Conservation (phyloP, 2,888 invertebrate species). For the Microctonus hyperodae region DNA sequence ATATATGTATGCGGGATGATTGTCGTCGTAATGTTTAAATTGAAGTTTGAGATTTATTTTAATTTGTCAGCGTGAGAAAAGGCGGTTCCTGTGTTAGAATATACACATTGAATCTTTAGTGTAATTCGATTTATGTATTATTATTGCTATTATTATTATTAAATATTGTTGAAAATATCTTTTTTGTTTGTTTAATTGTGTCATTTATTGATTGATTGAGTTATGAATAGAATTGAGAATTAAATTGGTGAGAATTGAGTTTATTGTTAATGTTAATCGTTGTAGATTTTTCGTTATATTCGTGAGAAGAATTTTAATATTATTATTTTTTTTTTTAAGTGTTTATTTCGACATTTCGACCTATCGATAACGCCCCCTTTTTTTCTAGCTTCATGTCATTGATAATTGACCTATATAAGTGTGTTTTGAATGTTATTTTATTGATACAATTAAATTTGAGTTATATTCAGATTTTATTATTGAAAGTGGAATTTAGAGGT, state of each 20-base stretch:
- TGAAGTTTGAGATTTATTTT: background rate
- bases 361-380: constrained; percentile 30
- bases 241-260: no score
- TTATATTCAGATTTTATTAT: background rate
- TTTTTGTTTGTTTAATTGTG: background rate
- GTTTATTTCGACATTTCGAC: constrained; percentile 15
- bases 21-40: background rate
- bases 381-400: constrained; percentile 10
- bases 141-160: no score
- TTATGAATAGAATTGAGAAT: background rate
- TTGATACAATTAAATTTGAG: background rate
- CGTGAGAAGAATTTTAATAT: background rate
- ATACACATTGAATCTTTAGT: background rate
- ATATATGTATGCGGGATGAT: background rate
- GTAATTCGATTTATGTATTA: background rate
- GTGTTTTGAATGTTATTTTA: background rate
- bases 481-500: constrained; percentile 15
- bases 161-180: background rate
- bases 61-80: background rate
- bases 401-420: constrained; percentile 18
- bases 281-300: no score
- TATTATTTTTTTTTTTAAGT: background rate
- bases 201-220: background rate
- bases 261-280: no score
- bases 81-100: background rate